Percentiles rank a stretch among this genome's conserved stretches.
Evolutionary conservation across 2,113 vertebrate species (phyloP).

Genomic region (Vicugna pacos): DNA sequence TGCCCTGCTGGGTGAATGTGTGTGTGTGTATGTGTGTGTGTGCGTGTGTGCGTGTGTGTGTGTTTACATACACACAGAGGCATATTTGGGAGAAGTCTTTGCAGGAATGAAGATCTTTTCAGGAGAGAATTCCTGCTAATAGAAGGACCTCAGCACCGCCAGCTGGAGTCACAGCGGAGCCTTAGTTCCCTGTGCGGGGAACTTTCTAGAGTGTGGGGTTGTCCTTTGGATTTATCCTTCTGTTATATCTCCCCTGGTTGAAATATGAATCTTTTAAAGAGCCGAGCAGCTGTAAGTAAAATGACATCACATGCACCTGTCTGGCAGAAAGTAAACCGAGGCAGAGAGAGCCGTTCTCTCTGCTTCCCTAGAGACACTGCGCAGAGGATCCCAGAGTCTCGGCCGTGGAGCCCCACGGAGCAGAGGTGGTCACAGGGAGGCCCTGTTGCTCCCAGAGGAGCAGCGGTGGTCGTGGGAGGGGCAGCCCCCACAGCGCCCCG

Average conservation of each 20-base stretch:
- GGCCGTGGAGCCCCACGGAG: too few species aligned
- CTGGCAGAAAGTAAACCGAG: neutral
- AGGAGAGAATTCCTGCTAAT: neutral
- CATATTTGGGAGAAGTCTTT: neutral
- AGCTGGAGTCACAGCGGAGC: neutral
- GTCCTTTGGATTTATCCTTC: neutral
- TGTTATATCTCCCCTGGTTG: neutral
- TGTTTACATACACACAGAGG: too few species aligned
- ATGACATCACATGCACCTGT: neutral
- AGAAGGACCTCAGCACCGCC: neutral
- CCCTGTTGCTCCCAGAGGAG: neutral
- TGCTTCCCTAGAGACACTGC: neutral
- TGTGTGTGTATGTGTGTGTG: too few species aligned
- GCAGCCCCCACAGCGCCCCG: neutral
- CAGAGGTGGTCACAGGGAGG: neutral
- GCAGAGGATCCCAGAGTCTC: neutral
- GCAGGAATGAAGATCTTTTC: neutral
- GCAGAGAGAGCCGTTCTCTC: neutral
- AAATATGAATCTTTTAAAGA: neutral
- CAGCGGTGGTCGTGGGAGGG: neutral
- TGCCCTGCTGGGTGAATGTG: neutral
- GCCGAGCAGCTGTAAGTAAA: neutral
- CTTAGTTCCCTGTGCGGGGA: neutral
- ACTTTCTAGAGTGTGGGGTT: neutral
- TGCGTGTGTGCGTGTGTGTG: too few species aligned